Conservation (phyloP, 2,113 vertebrate species). For the Panurus biarmicus region DNA sequence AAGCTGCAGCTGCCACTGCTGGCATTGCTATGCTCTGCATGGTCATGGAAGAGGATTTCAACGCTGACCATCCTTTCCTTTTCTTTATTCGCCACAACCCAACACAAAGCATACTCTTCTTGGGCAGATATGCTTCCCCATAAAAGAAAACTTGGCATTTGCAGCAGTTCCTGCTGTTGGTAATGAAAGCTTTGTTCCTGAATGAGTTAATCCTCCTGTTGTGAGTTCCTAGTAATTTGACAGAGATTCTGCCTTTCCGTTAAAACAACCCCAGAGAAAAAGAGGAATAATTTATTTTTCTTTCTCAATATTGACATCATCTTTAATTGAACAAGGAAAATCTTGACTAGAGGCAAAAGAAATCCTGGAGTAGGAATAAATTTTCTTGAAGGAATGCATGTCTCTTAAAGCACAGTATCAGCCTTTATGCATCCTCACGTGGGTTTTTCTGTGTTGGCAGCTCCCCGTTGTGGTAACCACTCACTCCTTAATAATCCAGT, state of each 20-base stretch:
- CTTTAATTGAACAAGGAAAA: background rate
- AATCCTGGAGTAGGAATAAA: background rate
- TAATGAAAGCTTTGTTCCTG: background rate
- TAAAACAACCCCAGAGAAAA: background rate
- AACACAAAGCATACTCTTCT: slow-evolving; percentile 78
- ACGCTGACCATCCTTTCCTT: slow-evolving; percentile 86
- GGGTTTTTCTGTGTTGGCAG: background rate
- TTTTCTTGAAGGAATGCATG: background rate
- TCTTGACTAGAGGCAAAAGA: background rate
- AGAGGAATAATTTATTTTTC: background rate
- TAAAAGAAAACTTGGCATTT: background rate
- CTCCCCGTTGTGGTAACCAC: background rate
- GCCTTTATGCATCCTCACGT: background rate
- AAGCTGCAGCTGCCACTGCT: slow-evolving; percentile 86
- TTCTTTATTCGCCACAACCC: slow-evolving; percentile 87
- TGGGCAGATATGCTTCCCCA: slow-evolving; percentile 75
- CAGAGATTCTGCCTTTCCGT: background rate
- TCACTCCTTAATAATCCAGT: background rate
- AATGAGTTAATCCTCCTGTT: background rate
- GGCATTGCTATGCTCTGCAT: slow-evolving; percentile 60
- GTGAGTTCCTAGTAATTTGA: background rate
- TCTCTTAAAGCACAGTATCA: background rate
- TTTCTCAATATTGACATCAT: background rate
- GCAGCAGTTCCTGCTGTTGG: background rate
- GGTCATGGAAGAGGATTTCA: slow-evolving; percentile 73